These are phyloP conservation scores for Cyclargus thomasi DNA, from an alignment of 1,140 invertebrate genomes.

Conservation along the genomic window DNA sequence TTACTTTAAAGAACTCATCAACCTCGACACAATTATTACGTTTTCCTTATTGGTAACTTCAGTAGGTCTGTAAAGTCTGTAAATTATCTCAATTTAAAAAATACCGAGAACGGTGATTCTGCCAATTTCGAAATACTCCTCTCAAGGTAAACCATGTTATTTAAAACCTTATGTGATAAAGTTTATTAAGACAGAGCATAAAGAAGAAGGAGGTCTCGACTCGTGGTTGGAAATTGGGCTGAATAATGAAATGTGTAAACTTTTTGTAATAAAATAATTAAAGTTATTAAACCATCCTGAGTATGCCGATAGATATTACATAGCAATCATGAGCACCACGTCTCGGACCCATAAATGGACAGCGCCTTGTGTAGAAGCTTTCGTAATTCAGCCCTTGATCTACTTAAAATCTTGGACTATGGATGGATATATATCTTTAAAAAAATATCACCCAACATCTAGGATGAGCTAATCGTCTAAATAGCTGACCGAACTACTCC, in stretches of 20 bases:
- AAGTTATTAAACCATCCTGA: too few species aligned
- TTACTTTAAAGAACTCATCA: constrained; percentile 46
- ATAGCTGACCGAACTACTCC: neutral
- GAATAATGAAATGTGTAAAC: too few species aligned
- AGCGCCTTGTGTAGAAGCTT: neutral
- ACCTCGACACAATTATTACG: constrained; percentile 49
- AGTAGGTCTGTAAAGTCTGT: constrained; percentile 1
- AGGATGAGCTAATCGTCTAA: neutral
- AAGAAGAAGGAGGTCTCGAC: neutral
- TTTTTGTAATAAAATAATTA: neutral
- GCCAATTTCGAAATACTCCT: neutral
- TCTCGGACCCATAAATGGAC: neutral
- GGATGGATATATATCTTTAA: neutral
- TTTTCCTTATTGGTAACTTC: constrained; percentile 37
- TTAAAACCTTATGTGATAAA: constrained; percentile 3
- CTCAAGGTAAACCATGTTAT: neutral
- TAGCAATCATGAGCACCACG: too few species aligned
- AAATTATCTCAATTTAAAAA: constrained; percentile 3
- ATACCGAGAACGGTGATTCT: neutral
- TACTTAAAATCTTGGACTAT: neutral
- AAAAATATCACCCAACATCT: neutral
- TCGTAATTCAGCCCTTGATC: neutral
- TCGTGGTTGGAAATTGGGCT: neutral
- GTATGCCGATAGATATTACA: too few species aligned
- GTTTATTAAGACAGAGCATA: neutral